phyloP scores from a whole-genome alignment of 2,113 vertebrate species.

The Paralichthys olivaceus region DNA sequence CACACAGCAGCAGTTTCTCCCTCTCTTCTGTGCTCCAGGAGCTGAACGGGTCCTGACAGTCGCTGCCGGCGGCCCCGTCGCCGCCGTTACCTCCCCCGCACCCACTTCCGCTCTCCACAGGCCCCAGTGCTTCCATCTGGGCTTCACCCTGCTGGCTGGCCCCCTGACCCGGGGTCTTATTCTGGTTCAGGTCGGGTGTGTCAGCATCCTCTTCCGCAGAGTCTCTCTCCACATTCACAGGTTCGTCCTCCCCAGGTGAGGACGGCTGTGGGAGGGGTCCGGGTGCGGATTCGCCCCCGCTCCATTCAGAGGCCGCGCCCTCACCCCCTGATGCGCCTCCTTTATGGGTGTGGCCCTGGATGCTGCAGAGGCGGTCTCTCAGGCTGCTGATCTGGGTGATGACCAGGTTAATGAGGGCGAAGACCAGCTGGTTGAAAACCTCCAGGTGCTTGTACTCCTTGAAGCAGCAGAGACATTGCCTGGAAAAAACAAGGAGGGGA shows the following conservation, averaged over 20 bases:
- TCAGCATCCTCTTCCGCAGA: conserved; percentile 87
- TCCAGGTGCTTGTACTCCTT: conserved; percentile 99
- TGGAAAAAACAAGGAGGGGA: conserved; percentile 68
- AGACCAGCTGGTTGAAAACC: conserved; percentile 99
- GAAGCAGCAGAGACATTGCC: conserved; percentile 99
- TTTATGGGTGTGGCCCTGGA: conserved; percentile 81
- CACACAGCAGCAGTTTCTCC: conserved; percentile 96
- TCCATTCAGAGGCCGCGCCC: conserved; percentile 85
- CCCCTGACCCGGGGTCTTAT: conserved; percentile 67
- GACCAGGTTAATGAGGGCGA: conserved; percentile 98
- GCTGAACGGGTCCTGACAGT: conserved; percentile 85
- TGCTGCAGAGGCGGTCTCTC: conserved; percentile 83
- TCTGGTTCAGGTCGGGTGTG: conserved; percentile 70
- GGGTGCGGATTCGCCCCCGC: conserved; percentile 64
- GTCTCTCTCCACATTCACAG: conserved; percentile 92
- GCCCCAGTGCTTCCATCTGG: conserved; percentile 76
- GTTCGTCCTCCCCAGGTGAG: conserved; percentile 86
- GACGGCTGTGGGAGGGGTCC: conserved; percentile 79
- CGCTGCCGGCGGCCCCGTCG: conserved; percentile 65
- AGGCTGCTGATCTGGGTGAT: conserved; percentile 91
- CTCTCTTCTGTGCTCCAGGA: conserved; percentile 98
- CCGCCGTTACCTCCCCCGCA: conserved; percentile 63
- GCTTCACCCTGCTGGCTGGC: conserved; percentile 66
- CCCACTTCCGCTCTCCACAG: conserved; percentile 78
- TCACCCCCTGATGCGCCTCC: conserved; percentile 78